phyloP scores from a whole-genome alignment of 2,113 vertebrate genomes.

The Myrmecophaga tridactyla region DNA sequence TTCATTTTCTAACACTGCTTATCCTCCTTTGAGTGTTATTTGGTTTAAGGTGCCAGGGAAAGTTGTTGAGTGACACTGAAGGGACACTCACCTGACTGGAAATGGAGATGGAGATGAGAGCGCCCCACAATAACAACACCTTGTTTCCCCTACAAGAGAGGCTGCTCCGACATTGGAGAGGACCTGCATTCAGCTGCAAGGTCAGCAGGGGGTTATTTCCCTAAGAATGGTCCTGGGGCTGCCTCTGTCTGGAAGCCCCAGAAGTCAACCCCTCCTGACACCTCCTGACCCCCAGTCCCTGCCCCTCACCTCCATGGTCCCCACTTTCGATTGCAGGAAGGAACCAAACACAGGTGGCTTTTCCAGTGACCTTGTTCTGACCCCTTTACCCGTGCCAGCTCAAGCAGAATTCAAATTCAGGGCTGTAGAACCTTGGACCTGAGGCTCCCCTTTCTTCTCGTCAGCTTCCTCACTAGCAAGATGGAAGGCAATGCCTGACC shows the following conservation, averaged over 20 bases:
- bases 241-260: neutral
- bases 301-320: accelerated
- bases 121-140: neutral
- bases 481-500: neutral
- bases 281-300: neutral
- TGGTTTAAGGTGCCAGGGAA: neutral
- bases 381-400: neutral
- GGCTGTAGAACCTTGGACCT: neutral
- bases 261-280: neutral
- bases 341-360: neutral
- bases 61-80: neutral
- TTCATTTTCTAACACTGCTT: neutral
- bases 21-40: neutral
- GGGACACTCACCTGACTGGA: neutral
- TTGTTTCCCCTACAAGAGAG: neutral
- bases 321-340: neutral
- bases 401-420: neutral
- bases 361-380: neutral
- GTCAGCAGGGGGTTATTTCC: neutral
- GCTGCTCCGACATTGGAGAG: neutral
- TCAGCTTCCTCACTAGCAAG: neutral
- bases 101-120: neutral
- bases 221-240: neutral
- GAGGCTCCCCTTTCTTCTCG: neutral
- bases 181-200: neutral